phyloP scores from a whole-genome alignment of 1,140 invertebrate genomes.

The Trichonephila clavipes region DNA sequence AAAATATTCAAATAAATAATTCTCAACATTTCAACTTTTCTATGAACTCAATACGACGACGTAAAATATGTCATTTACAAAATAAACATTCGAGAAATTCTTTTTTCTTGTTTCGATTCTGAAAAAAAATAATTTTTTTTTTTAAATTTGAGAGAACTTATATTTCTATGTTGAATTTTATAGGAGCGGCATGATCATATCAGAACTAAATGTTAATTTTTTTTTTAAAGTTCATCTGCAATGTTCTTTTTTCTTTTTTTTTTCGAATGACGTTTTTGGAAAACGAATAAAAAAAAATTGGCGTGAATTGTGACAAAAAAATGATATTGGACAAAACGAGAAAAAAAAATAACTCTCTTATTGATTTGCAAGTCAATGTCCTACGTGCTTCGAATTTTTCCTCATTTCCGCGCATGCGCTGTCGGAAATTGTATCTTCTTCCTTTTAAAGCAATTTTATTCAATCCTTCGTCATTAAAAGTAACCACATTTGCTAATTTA shows the following conservation, averaged over 20 bases:
- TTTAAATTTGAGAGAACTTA: too few species aligned
- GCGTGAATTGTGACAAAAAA: conserved; percentile 26
- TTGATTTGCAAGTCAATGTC: conserved; percentile 76
- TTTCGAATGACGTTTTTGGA: not conserved
- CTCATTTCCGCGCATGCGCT: conserved; percentile 56
- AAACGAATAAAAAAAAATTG: conserved; percentile 26
- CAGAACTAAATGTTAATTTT: not conserved
- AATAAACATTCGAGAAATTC: conserved; percentile 10
- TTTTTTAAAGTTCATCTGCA: not conserved
- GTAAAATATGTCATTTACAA: conserved; percentile 31
- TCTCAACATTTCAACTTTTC: not conserved
- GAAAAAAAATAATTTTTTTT: not conserved
- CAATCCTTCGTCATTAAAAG: conserved; percentile 75
- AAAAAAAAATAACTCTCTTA: conserved; percentile 68
- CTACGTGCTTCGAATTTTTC: conserved; percentile 67
- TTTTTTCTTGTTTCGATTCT: not conserved
- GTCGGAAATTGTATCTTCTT: conserved; percentile 37
- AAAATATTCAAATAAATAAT: too few species aligned
- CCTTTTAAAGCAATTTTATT: conserved; percentile 74
- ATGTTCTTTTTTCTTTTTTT: not conserved
- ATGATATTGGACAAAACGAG: conserved; percentile 49
- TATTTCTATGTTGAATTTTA: too few species aligned
- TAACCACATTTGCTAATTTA: conserved; percentile 77
- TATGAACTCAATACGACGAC: not conserved
- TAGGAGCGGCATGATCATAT: too few species aligned